These are phyloP conservation scores for Percopsis transmontana DNA, from an alignment of 2,113 vertebrate species.

Conservation along the genomic window DNA sequence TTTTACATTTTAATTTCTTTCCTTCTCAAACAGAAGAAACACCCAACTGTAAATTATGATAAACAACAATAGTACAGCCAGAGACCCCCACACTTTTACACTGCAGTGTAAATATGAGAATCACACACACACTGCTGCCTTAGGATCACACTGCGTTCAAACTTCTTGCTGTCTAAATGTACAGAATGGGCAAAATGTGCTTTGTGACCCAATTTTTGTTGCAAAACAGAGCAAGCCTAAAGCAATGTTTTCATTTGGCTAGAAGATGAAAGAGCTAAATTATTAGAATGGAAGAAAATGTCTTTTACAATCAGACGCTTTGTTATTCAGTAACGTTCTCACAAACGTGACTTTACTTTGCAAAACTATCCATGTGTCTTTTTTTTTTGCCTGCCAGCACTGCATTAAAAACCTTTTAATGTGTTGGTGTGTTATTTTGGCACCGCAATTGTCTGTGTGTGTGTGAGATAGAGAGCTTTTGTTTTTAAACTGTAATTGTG, in stretches of 20 bases:
- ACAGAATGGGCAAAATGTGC: background rate
- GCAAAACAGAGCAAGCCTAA: conserved; percentile 7
- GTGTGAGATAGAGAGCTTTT: conserved; percentile 20
- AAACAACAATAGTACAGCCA: background rate
- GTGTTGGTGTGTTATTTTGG: conserved; percentile 51
- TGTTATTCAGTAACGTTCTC: conserved; percentile 59
- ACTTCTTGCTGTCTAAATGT: conserved; percentile 3
- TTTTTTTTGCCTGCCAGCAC: conserved; percentile 41
- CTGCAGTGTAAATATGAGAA: background rate
- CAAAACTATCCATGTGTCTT: conserved; percentile 12
- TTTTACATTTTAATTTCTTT: too few species aligned
- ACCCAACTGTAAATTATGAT: background rate
- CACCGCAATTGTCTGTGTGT: conserved; percentile 20
- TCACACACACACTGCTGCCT: background rate
- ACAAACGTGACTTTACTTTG: conserved; percentile 51
- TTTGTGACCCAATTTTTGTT: conserved; percentile 46
- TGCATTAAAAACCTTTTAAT: conserved; percentile 49
- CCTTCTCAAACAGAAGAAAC: too few species aligned
- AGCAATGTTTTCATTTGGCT: conserved; percentile 37
- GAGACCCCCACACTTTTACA: too few species aligned
- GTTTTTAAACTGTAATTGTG: conserved; percentile 23
- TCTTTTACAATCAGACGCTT: conserved; percentile 57
- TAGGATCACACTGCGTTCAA: background rate
- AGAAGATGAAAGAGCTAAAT: conserved; percentile 45
- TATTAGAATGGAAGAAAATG: conserved; percentile 45